A percentile compares a stretch with the other conserved stretches of the same genome.
These are phyloP conservation scores for Orthonevra nobilis DNA, from an alignment of 2,888 invertebrate genomes.

Conservation along the genomic window DNA sequence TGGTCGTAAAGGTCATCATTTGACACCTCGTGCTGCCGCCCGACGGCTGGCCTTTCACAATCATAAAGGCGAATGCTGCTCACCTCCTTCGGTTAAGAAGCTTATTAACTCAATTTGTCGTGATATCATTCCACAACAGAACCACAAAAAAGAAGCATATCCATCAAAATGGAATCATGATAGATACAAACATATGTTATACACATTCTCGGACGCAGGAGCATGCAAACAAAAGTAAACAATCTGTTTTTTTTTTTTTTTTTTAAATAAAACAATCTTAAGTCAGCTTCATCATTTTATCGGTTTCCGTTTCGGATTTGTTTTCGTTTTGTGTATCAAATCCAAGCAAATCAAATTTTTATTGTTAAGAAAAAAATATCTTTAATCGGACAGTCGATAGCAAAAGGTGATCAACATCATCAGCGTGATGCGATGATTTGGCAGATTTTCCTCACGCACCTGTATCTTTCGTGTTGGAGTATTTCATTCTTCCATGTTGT, in stretches of 20 bases:
- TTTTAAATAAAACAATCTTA: conserved; percentile 34
- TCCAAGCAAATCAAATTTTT: conserved; percentile 44
- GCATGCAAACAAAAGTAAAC: too few species aligned
- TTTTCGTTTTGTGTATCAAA: conserved; percentile 3
- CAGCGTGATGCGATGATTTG: conserved; percentile 24
- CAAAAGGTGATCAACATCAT: conserved; percentile 15
- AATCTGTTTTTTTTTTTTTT: too few species aligned
- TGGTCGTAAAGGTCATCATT: conserved; percentile 44
- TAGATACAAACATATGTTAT: too few species aligned
- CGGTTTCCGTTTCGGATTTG: conserved; percentile 24
- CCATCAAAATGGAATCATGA: conserved; percentile 7
- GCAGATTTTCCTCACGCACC: conserved; percentile 32
- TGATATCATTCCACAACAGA: neutral
- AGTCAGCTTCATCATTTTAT: neutral
- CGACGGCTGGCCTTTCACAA: conserved; percentile 1
- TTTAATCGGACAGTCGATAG: neutral
- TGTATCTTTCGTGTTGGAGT: too few species aligned
- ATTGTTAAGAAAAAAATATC: conserved; percentile 15
- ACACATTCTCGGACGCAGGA: too few species aligned
- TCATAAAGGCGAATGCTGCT: conserved; percentile 18
- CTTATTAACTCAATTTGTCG: conserved; percentile 4
- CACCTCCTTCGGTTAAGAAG: conserved; percentile 1
- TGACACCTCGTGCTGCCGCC: conserved; percentile 4
- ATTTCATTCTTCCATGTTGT: neutral
- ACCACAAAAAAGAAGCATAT: neutral